Conservation (phyloP, 2,888 invertebrate species). For the Clunio marinus region DNA sequence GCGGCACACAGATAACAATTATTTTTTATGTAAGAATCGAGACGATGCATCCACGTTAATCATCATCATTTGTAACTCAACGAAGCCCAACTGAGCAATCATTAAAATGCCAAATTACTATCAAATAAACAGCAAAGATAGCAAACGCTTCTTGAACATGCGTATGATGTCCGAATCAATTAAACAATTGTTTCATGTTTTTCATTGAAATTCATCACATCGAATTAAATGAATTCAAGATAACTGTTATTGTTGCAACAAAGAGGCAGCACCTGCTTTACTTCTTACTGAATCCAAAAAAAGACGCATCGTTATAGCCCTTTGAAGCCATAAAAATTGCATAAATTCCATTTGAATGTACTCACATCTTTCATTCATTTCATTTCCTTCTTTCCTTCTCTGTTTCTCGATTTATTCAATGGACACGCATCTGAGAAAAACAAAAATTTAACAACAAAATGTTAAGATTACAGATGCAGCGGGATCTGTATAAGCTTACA, state of each 20-base stretch:
- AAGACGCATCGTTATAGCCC: neutral
- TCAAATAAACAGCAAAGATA: neutral
- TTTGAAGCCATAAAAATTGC: slow-evolving; percentile 25
- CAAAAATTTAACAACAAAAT: too few relatives aligned
- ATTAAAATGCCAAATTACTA: slow-evolving; percentile 1
- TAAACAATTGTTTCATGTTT: slow-evolving; percentile 19
- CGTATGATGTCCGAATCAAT: slow-evolving; percentile 9
- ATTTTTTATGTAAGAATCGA: neutral
- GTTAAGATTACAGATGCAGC: too few relatives aligned
- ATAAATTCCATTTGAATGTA: slow-evolving; percentile 26
- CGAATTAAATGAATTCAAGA: too few relatives aligned
- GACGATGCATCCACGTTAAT: neutral
- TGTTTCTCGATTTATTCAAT: neutral
- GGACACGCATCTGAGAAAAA: neutral
- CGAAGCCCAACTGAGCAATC: neutral
- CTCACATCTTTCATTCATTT: too few relatives aligned
- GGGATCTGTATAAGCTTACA: too few relatives aligned
- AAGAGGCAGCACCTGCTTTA: slow-evolving; percentile 7
- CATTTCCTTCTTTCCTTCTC: too few relatives aligned
- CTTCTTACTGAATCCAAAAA: slow-evolving; percentile 10
- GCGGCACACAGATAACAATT: too few relatives aligned
- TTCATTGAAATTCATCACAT: neutral
- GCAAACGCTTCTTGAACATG: neutral
- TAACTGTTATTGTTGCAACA: slow-evolving; percentile 27
- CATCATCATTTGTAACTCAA: neutral